Evolutionary conservation across 2,797 vertebrate species (phyloP), one percentile per base, ranked within the genome.

Genomic region (Falco cherrug): DNA sequence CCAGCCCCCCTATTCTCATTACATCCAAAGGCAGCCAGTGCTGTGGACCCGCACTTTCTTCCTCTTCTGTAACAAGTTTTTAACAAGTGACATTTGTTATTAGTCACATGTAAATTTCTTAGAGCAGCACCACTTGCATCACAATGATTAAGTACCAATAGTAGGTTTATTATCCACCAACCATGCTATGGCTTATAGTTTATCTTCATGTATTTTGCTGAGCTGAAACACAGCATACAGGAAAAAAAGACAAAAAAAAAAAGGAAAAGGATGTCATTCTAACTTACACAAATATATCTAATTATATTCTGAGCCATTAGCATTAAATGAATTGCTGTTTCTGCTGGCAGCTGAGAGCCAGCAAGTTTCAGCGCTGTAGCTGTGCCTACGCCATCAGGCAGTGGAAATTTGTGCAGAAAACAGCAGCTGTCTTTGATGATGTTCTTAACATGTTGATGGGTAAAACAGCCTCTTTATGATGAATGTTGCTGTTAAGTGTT

Each of bases 231-330:
- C 14, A 87, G 24, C n/a, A 70, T 18, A 61, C 3, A 41, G n/a
- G 5, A 16, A 21, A 1, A 1, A 26, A 29, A 45, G 35, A 31
- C 8, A 13, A 4, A 11, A 26, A 9, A 41, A 50, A 50, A 69
- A 39, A 51, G 2, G 10, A 41, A 83, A 90, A n/a, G 54, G 2
- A 61, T 90, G 63, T 94, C 17, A 71, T 68, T 73, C 47, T 78
- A 69, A 87, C 71, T 73, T 90, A 71, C 79, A 94, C 77, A 95
- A 96, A 93, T 92, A 79, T 11, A 53, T 67, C 74, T 97, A 94
- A 97, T 97, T 97, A 96, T 89, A 89, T 85, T 79, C 84, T 90
- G 68, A 84, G 43, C 89, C 80, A 77, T 93, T 95, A 91, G 13
- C 43, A 19, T 92, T 84, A 63, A 83, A 91, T 43, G 19, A 93